These are phyloP conservation scores for Eonycteris spelaea DNA, from an alignment of 2,113 vertebrate genomes.

Conservation along the genomic window DNA sequence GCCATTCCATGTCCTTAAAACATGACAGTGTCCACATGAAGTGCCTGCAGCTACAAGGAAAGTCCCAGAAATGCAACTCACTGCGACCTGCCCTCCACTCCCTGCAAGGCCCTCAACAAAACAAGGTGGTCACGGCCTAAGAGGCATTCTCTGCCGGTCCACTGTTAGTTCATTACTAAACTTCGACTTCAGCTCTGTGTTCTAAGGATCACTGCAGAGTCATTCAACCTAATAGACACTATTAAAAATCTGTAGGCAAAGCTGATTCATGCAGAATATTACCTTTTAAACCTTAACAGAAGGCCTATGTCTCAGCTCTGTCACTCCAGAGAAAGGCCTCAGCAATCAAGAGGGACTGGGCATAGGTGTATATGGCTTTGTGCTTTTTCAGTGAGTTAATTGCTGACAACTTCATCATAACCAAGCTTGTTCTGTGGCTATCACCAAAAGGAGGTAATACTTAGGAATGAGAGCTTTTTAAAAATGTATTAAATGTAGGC, in stretches of 20 bases:
- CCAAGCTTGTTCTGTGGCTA: constrained; percentile 33
- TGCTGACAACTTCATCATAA: constrained; percentile 64
- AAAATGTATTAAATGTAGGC: constrained; percentile 13
- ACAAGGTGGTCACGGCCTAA: neutral
- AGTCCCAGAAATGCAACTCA: neutral
- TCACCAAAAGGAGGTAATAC: neutral
- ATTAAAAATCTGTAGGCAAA: neutral
- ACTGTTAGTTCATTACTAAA: neutral
- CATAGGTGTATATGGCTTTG: neutral
- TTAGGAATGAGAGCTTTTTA: constrained; percentile 26
- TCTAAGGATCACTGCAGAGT: neutral
- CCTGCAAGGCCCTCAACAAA: neutral
- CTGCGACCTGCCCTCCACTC: too few species aligned
- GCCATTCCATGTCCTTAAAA: neutral
- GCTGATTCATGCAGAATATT: neutral
- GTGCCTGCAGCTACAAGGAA: neutral
- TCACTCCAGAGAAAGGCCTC: neutral
- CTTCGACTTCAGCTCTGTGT: neutral
- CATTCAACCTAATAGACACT: neutral
- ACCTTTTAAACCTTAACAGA: neutral
- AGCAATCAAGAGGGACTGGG: neutral
- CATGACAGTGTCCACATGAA: neutral
- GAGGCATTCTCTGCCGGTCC: too few species aligned
- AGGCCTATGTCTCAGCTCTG: neutral
- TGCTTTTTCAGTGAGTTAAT: constrained; percentile 44